A percentile compares a stretch with the other conserved stretches of the same genome.
These are phyloP conservation scores for Batillaria attramentaria DNA, from an alignment of 1,140 invertebrate species.

Conservation along the genomic window DNA sequence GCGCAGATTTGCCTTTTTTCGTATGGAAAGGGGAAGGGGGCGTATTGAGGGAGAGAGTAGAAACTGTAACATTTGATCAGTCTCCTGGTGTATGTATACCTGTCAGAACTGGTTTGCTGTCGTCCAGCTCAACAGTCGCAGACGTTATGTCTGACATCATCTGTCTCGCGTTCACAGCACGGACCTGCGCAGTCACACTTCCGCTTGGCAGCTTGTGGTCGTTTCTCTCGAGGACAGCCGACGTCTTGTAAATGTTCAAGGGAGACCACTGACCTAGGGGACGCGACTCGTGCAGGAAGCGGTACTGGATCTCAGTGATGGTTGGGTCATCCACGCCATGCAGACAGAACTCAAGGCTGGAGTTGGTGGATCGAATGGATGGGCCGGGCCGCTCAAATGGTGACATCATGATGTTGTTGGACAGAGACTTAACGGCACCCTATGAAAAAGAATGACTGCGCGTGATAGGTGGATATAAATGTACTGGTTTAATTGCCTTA, in stretches of 20 bases:
- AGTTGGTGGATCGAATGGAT: background rate
- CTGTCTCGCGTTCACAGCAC: constrained; percentile 12
- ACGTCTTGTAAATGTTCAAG: background rate
- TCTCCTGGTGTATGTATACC: too few relatives aligned
- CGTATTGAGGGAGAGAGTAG: too few relatives aligned
- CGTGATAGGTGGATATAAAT: too few relatives aligned
- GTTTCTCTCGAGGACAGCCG: background rate
- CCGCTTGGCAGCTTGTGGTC: background rate
- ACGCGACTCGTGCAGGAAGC: background rate
- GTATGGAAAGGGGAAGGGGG: too few relatives aligned
- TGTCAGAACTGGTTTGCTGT: constrained; percentile 17
- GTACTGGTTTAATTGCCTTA: too few relatives aligned
- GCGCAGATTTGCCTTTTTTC: too few relatives aligned
- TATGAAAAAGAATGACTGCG: background rate
- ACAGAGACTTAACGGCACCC: background rate
- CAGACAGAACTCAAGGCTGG: constrained; percentile 14
- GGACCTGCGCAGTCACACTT: background rate
- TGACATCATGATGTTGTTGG: constrained; percentile 7
- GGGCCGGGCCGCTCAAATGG: constrained; percentile 6
- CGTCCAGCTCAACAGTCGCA: constrained; percentile 15
- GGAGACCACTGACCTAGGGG: background rate
- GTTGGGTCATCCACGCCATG: background rate
- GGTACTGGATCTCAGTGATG: background rate
- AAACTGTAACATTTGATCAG: too few relatives aligned
- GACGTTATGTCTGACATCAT: constrained; percentile 18